These are phyloP conservation scores for Crocallis elinguaria DNA, from an alignment of 2,888 invertebrate genomes.

Conservation along the genomic window DNA sequence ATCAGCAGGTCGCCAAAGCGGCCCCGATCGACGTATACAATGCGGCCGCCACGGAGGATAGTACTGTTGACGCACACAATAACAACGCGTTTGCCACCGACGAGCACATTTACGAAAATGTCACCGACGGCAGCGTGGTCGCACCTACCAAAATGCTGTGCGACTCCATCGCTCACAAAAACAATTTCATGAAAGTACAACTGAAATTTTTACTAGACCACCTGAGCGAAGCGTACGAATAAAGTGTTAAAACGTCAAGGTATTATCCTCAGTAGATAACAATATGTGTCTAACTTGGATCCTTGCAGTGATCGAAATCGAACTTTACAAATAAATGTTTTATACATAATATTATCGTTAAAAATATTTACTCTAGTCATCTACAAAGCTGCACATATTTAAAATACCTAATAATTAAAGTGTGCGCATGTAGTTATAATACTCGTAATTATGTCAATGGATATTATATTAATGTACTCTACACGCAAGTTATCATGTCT, in stretches of 20 bases:
- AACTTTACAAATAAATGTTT: conserved; percentile 74
- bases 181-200: conserved; percentile 77
- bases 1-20: conserved; percentile 85
- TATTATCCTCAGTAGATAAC: conserved; percentile 73
- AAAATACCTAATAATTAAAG: conserved; percentile 60
- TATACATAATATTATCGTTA: conserved; percentile 73
- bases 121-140: conserved; percentile 80
- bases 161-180: conserved; percentile 81
- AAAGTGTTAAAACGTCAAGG: conserved; percentile 69
- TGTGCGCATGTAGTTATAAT: conserved; percentile 77
- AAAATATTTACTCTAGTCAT: conserved; percentile 81
- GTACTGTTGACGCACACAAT: conserved; percentile 71
- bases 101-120: conserved; percentile 66
- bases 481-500: conserved; percentile 66
- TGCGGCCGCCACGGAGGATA: conserved; percentile 70
- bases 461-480: conserved; percentile 61
- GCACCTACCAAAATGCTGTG: conserved; percentile 77
- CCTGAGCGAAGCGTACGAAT: conserved; percentile 88
- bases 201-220: conserved; percentile 87
- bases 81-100: conserved; percentile 55
- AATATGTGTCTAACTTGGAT: conserved; percentile 80
- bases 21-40: conserved; percentile 79
- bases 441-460: conserved; percentile 69
- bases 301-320: conserved; percentile 84
- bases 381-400: conserved; percentile 81